Evolutionary conservation across 1,140 invertebrate species (phyloP).

Genomic region (Diorhabda sublineata): DNA sequence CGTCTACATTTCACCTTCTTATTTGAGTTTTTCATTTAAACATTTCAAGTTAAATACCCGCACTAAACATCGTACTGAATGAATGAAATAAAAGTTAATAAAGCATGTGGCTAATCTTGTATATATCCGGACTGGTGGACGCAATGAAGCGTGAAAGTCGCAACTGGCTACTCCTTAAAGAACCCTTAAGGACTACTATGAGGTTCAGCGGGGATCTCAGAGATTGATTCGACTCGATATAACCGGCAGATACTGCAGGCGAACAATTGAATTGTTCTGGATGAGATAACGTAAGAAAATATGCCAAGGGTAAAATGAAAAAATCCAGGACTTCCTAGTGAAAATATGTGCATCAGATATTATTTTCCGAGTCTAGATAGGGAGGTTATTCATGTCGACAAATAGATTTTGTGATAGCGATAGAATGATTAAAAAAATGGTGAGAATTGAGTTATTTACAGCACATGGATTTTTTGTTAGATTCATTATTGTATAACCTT

Average conservation of each 20-base stretch:
- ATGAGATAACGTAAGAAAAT: background rate
- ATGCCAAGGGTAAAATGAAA: background rate
- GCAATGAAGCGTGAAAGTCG: constrained; percentile 1
- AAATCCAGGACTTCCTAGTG: background rate
- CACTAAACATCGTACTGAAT: background rate
- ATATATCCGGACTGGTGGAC: background rate
- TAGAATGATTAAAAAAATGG: too few relatives aligned
- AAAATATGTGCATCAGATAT: too few relatives aligned
- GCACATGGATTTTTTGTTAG: too few relatives aligned
- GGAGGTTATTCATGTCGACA: too few relatives aligned
- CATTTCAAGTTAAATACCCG: background rate
- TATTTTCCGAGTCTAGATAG: too few relatives aligned
- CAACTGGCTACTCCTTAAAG: background rate
- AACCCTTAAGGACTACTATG: background rate
- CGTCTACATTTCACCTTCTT: too few relatives aligned
- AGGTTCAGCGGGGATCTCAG: constrained; percentile 1
- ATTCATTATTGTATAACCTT: too few relatives aligned
- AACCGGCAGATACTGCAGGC: background rate
- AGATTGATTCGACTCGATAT: constrained; percentile 2
- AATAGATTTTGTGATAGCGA: too few relatives aligned
- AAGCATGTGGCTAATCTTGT: constrained; percentile 4
- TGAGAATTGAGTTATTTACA: too few relatives aligned
- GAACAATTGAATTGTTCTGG: background rate
- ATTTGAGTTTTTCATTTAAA: background rate
- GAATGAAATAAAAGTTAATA: constrained; percentile 12